These are phyloP conservation scores for Brachynemurus nebulosus DNA, from an alignment of 2,888 invertebrate genomes.

Conservation along the genomic window DNA sequence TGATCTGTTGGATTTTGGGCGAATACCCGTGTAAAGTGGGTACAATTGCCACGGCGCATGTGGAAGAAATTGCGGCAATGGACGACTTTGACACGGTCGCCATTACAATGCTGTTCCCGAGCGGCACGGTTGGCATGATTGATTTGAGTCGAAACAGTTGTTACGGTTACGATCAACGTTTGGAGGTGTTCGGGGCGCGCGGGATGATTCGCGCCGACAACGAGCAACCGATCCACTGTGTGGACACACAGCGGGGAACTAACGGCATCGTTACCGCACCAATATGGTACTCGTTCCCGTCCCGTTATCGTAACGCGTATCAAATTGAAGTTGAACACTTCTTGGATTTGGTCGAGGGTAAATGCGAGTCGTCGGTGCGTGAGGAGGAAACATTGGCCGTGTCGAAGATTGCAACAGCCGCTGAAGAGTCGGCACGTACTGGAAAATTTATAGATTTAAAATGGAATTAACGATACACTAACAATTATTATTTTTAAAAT, in stretches of 20 bases:
- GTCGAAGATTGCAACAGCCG: constrained; percentile 41
- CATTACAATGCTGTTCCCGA: constrained; percentile 43
- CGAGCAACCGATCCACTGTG: constrained; percentile 35
- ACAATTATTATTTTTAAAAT: too few relatives aligned
- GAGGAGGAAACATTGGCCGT: constrained; percentile 41
- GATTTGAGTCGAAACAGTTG: constrained; percentile 46
- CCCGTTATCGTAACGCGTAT: constrained; percentile 40
- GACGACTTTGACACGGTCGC: constrained; percentile 50
- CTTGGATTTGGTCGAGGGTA: constrained; percentile 39
- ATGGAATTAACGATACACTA: too few relatives aligned
- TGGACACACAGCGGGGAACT: constrained; percentile 31
- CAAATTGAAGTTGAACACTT: constrained; percentile 44
- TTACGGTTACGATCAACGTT: constrained; percentile 54
- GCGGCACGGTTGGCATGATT: constrained; percentile 45
- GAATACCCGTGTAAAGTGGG: constrained; percentile 45
- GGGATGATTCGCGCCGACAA: constrained; percentile 42
- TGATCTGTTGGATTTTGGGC: constrained; percentile 47
- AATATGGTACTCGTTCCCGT: constrained; percentile 47
- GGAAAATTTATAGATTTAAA: constrained; percentile 36
- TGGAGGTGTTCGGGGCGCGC: constrained; percentile 46
- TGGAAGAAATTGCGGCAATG: constrained; percentile 43
- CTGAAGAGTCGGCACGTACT: constrained; percentile 39
- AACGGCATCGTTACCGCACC: constrained; percentile 34
- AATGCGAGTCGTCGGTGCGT: constrained; percentile 29
- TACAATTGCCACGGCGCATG: constrained; percentile 38